These are phyloP conservation scores for Hyaena hyaena DNA, from an alignment of 2,113 vertebrate species.

Conservation along the genomic window DNA sequence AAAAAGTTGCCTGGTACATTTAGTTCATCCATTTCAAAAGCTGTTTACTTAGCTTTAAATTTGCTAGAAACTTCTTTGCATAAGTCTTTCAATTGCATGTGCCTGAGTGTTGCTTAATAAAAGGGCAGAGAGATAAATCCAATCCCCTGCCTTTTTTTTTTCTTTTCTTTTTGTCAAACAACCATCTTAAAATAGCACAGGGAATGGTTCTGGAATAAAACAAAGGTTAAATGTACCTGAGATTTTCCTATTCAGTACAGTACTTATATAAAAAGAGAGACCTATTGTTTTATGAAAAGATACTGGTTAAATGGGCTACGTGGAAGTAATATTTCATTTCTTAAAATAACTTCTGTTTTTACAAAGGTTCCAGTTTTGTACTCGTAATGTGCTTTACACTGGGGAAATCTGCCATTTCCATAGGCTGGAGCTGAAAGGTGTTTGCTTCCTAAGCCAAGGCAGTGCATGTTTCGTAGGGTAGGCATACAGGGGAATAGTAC, in stretches of 20 bases:
- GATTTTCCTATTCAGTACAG: conserved; percentile 17
- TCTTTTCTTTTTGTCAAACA: not conserved
- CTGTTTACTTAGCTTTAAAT: not conserved
- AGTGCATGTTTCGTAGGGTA: not conserved
- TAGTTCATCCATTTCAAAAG: conserved; percentile 7
- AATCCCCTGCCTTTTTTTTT: not conserved
- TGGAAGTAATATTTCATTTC: conserved; percentile 44
- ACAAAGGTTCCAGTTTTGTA: not conserved
- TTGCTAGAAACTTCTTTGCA: not conserved
- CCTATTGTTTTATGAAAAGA: conserved; percentile 26
- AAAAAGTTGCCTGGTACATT: not conserved
- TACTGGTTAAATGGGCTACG: not conserved
- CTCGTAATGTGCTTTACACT: not conserved
- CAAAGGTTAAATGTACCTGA: not conserved
- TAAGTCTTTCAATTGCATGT: not conserved
- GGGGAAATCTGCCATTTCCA: not conserved
- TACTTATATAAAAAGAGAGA: not conserved
- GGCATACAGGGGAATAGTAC: not conserved
- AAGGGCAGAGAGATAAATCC: not conserved
- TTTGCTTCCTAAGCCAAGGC: not conserved
- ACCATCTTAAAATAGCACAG: conserved; percentile 40
- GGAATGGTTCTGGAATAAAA: not conserved
- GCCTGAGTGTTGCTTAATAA: not conserved
- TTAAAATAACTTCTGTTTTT: conserved; percentile 37
- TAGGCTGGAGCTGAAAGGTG: not conserved